Conservation (phyloP, 2,888 invertebrate species). For the Diarsia mendica region DNA sequence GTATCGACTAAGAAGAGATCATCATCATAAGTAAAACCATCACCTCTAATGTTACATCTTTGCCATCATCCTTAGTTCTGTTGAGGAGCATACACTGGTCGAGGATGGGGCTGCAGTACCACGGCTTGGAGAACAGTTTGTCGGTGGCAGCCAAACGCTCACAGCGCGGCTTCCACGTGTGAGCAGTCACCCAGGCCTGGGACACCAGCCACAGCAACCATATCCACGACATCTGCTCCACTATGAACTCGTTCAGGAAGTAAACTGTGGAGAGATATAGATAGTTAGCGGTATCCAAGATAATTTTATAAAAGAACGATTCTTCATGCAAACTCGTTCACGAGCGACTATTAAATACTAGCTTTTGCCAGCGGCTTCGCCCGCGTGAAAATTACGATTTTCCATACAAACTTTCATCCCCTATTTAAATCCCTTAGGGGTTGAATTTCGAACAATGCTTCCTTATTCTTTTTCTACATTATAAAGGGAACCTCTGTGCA, state of each 20-base stretch:
- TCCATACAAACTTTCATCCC: too few relatives aligned
- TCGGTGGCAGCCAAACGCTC: constrained; percentile 96
- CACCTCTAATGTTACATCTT: constrained; percentile 87
- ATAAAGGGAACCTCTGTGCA: too few relatives aligned
- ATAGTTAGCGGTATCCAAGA: background rate
- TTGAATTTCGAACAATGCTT: too few relatives aligned
- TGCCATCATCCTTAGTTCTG: constrained; percentile 92
- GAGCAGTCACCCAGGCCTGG: constrained; percentile 96
- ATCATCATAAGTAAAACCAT: constrained; percentile 19
- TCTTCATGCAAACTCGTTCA: background rate
- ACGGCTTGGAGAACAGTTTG: constrained; percentile 95
- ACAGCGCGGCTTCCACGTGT: constrained; percentile 96
- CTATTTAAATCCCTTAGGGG: too few relatives aligned
- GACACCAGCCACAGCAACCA: constrained; percentile 95
- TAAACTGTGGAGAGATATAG: constrained; percentile 77
- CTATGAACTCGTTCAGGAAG: constrained; percentile 89
- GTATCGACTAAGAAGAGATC: too few relatives aligned
- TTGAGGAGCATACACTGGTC: constrained; percentile 96
- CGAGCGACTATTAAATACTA: background rate
- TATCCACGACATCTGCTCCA: constrained; percentile 93
- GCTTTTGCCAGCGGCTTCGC: too few relatives aligned
- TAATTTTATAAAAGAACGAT: background rate
- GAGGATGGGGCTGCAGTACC: constrained; percentile 95
- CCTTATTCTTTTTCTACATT: too few relatives aligned
- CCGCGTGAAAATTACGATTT: too few relatives aligned